Base-by-base conservation (phyloP, 2,797 vertebrate genomes). In the Synaphobranchus kaupii region DNA sequence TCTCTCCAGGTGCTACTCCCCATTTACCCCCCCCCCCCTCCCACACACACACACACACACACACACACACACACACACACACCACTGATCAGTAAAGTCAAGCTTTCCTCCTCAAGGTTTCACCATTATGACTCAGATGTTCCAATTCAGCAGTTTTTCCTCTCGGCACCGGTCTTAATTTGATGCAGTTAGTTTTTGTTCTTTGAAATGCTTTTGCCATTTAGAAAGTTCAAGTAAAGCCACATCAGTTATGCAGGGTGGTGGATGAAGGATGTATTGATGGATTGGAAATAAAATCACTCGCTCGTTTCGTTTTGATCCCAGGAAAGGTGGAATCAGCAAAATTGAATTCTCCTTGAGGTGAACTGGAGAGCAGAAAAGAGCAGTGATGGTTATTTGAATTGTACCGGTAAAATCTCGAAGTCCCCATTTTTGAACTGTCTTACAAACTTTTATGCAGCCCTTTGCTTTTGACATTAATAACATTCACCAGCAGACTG, bases 271-370 rank as follows among this genome's bases (percentile, higher is more conserved):
- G 22, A 17, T 22, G 47, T 81, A 47, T 81, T 12, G 78, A 81
- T 20, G 13, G 73, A 20, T 50, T 50, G 78, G 78, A 81, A 81
- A 48, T 81, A 50, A 81, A 81, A 81, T 81, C 15, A 81, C 78
- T 78, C 15, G 73, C 34, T 78, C 17, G 17, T 34, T 78, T 44
- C 73, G 15, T 39, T 17, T 13, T 15, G 73, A 78, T 71, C n/a
- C 9, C 66, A 71, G 66, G 31, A 78, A 78, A 78, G 34, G 73
- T 44, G 34, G 73, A 78, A 48, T 81, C 78, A 10, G 78, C 44
- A 10, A 25, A 81, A 81, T 22, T 50, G 78, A 50, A 25, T 22
- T 12, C 20, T 80, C 44, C 25, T 81, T 50, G 3, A 10, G 17
- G 47, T 50, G 44, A 81, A 81, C 8, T 6, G 34, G 73, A 78